These are phyloP conservation scores for Dryococelus australis DNA, from an alignment of 2,888 invertebrate genomes.

Conservation along the genomic window DNA sequence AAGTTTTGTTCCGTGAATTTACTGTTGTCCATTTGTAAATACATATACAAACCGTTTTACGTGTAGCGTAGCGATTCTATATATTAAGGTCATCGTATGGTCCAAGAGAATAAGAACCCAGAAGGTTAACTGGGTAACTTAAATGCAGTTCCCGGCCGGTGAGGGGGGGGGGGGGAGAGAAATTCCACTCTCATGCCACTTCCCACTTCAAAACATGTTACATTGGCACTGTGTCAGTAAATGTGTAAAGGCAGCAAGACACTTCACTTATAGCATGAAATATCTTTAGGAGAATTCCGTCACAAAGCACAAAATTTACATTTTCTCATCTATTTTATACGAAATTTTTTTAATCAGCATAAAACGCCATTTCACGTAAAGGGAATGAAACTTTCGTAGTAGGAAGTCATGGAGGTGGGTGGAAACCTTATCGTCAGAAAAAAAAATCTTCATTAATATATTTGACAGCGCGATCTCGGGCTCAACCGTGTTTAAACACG, in stretches of 20 bases:
- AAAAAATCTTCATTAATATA: conserved; percentile 5
- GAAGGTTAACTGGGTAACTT: too few species aligned
- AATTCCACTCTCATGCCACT: neutral
- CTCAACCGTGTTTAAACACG: conserved; percentile 9
- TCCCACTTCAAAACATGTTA: neutral
- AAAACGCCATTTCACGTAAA: neutral
- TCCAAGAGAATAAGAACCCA: too few species aligned
- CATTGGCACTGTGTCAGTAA: neutral
- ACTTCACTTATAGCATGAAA: neutral
- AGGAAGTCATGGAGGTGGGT: neutral
- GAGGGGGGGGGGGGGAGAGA: too few species aligned
- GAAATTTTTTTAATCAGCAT: neutral
- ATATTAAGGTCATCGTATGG: too few species aligned
- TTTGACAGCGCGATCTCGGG: neutral
- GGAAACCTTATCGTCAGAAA: neutral
- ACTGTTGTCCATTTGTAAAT: too few species aligned
- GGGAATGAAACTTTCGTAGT: neutral
- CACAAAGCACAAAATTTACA: neutral
- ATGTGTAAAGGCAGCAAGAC: neutral
- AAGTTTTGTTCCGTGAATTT: too few species aligned
- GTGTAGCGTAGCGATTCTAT: too few species aligned
- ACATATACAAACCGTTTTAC: too few species aligned
- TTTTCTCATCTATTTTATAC: neutral
- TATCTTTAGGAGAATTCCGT: neutral
- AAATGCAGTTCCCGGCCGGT: too few species aligned